Base-by-base conservation (phyloP, 1,140 invertebrate genomes). In the Caerostris darwini region DNA sequence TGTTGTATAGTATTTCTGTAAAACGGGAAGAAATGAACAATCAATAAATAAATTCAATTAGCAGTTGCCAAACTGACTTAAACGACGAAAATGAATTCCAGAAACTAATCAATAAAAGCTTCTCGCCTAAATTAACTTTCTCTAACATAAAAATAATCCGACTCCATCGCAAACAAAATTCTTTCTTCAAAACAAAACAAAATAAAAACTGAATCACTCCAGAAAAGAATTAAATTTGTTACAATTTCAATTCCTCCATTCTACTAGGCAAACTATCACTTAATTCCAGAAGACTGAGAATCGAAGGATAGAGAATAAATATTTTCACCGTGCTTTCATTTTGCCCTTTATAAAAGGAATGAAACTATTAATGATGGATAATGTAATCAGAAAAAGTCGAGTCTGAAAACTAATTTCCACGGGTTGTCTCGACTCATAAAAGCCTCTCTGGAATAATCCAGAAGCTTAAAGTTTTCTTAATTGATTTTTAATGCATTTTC, bases 331-430 rank as follows among this genome's bases (percentile, higher is more conserved):
- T n/a, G n/a, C 69, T 77, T 77, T 14, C 34, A 77, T 53, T 77
- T 14, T 53, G 10, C 71, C 10, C 71, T 53, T 71, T 50, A 50
- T 50, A 77, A 34, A 34, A 34, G 34, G 34, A 34, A 5, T 7
- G 14, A 12, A 4, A 10, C 71, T 77, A 77, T 77, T 77, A 77
- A 77, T 77, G 71, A 77, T 77, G 53, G 71, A 77, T 77, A 77
- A 77, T 77, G 71, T 50, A 50, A 77, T 77, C 34, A 10, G 34
- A 77, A 77, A 77, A 77, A 77, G 71, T 77, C 71, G 71, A 77
- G 71, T 50, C 71, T 77, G 71, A 77, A 77, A 77, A 77, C 71
- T 77, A 77, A 77, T 77, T 77, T 77, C 71, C 50, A 77, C 71
- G 34, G 71, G 34, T 12, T 77, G 71, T 77, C 71, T 77, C 53